Percentiles rank a stretch among this genome's conserved stretches.
Evolutionary conservation across 1,140 invertebrate genomes (phyloP).

Genomic region (Subanguina moxae): DNA sequence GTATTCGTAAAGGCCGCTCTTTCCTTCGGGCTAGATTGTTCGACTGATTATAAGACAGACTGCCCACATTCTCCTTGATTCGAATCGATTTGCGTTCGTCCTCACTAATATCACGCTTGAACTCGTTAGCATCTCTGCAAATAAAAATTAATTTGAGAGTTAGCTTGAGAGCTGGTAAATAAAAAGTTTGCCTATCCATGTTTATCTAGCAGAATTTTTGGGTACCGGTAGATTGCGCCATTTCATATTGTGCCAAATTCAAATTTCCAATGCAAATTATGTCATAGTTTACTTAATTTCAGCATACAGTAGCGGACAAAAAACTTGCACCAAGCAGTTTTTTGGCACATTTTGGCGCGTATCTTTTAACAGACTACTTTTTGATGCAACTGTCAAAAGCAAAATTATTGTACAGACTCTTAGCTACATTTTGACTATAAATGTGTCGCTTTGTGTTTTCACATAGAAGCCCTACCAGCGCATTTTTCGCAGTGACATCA

Average conservation of each 20-base stretch:
- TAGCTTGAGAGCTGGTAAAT: background rate
- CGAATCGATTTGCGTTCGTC: conserved; percentile 12
- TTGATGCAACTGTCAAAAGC: too few species aligned
- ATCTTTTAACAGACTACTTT: too few species aligned
- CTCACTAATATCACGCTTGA: background rate
- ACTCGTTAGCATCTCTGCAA: conserved; percentile 3
- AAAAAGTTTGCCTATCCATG: background rate
- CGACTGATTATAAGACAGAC: background rate
- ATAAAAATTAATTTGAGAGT: too few species aligned
- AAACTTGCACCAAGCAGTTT: too few species aligned
- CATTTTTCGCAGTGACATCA: too few species aligned
- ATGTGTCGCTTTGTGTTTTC: too few species aligned
- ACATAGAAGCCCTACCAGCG: too few species aligned
- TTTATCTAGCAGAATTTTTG: background rate
- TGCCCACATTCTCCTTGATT: conserved; percentile 2
- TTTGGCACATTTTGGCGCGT: too few species aligned
- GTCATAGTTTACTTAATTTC: too few species aligned
- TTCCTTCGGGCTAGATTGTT: conserved; percentile 5
- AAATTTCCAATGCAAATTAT: background rate
- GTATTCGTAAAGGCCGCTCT: conserved; percentile 18
- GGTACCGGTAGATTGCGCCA: background rate
- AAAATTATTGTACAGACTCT: too few species aligned
- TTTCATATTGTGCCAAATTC: background rate
- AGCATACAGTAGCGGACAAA: too few species aligned
- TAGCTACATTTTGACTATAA: too few species aligned